A percentile compares a stretch with the other conserved stretches of the same genome.
Evolutionary conservation across 2,888 invertebrate species (phyloP).

Genomic region (Protonemura montana): DNA sequence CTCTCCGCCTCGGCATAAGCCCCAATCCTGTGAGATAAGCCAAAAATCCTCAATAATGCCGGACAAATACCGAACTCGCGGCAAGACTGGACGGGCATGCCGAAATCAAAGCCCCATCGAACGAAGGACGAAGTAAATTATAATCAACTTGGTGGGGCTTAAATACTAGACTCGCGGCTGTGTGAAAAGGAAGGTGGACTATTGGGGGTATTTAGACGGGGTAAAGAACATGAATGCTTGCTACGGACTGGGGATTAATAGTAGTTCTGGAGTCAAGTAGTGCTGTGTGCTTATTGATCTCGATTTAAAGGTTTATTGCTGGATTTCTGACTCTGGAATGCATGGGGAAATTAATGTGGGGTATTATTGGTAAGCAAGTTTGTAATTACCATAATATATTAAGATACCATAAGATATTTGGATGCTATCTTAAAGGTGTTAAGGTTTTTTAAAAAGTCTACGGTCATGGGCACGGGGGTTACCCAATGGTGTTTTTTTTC

Average conservation of each 20-base stretch:
- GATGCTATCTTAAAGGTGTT: too few relatives aligned
- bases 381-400: too few relatives aligned
- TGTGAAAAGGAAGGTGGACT: background rate
- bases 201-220: background rate
- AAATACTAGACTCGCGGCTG: background rate
- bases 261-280: background rate
- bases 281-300: background rate
- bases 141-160: conserved; percentile 9
- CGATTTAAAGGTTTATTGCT: conserved; percentile 7
- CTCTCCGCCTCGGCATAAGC: conserved; percentile 13
- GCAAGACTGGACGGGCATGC: background rate
- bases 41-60: conserved; percentile 34
- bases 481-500: too few relatives aligned
- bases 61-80: conserved; percentile 21
- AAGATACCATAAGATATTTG: too few relatives aligned
- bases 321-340: background rate
- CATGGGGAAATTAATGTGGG: too few relatives aligned
- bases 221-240: background rate
- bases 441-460: too few relatives aligned
- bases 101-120: conserved; percentile 31
- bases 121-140: conserved; percentile 22
- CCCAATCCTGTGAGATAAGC: conserved; percentile 38
- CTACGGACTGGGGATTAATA: background rate
- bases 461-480: too few relatives aligned
- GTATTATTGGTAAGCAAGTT: too few relatives aligned